A percentile compares a stretch with the other conserved stretches of the same genome.
Conservation (phyloP, 1,140 invertebrate species). For the Drosophila bipectinata region DNA sequence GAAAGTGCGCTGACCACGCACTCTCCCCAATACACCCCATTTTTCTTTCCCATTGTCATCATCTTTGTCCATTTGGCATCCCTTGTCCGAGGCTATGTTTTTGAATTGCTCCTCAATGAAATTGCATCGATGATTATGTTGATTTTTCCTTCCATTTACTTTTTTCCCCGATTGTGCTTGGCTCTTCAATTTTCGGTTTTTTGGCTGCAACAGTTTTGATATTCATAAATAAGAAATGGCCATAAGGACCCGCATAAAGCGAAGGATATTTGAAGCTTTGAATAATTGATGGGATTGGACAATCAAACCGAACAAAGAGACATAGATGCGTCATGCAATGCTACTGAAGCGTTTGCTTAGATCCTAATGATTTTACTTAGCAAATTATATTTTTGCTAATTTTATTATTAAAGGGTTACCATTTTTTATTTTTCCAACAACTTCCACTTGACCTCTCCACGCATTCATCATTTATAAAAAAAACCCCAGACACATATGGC, state of each 20-base stretch:
- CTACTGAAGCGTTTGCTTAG: constrained; percentile 31
- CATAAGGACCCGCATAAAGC: constrained; percentile 37
- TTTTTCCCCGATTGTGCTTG: constrained; percentile 38
- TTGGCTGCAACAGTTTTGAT: constrained; percentile 56
- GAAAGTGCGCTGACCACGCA: constrained; percentile 29
- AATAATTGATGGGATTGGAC: constrained; percentile 66
- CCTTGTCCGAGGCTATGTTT: constrained; percentile 57
- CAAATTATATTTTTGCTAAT: not conserved
- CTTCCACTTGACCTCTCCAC: not conserved
- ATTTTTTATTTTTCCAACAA: not conserved
- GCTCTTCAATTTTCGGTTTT: constrained; percentile 52
- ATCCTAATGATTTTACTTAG: not conserved
- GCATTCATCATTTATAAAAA: not conserved
- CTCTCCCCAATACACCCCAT: not conserved
- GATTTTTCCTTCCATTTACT: constrained; percentile 49
- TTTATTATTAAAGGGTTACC: too few species aligned
- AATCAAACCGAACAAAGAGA: constrained; percentile 45
- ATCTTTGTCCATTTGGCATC: constrained; percentile 50
- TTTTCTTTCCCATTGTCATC: constrained; percentile 51
- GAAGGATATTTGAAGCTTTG: constrained; percentile 69
- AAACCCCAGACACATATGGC: constrained; percentile 51
- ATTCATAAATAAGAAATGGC: constrained; percentile 65
- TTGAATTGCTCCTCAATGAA: constrained; percentile 78
- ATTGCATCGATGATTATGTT: constrained; percentile 80
- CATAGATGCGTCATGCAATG: constrained; percentile 53